Evolutionary conservation across 1,140 invertebrate species (phyloP), one percentile per base, ranked within the genome.

Genomic region (Trachymyrmex cornetzi): DNA sequence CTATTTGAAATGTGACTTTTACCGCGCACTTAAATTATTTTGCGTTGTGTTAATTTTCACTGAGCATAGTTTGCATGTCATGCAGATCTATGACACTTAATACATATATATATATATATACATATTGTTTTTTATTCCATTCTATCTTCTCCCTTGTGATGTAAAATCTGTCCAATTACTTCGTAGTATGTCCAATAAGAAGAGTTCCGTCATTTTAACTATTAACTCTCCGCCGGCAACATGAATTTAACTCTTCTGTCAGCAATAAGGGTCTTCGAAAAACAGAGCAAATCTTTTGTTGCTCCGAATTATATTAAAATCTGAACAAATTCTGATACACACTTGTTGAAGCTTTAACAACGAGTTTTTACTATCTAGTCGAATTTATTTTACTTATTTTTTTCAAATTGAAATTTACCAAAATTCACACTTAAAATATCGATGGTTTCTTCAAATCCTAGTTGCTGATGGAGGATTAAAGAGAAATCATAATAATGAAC

Each of bases 21-120:
- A 72, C 0, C 67, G 19, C 6, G 53, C 16, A 38, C 44, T 59
- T 30, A 74, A 84, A 84, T 84, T 61, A 61, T 44, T 84, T 22
- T 75, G 9, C 55, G 69, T 38, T 19, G 5, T 38, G 12, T 34
- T 19, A 61, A 61, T 59, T 75, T 74, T 34, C 38, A 55, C 22
- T 50, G 50, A 69, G 27, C 27, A 6, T n/a, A 57, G 22, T 72
- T 59, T 16, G 53, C 53, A 12, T 27, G 22, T 82, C 2, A 16
- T 24, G 7, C 4, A 34, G 24, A 84, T 84, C 48, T 50, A 22
- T 14, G 24, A 27, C 44, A 12, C n/a, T 27, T 74, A 84, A 61
- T 55, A 48, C 30, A 69, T 24, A 38, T 27, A 38, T 30, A 57
- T 67, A 34, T 34, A 30, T 34, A 34, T 34, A 34, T 34, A 34